These are phyloP conservation scores for Nesogale talazaci DNA, from an alignment of 2,113 vertebrate genomes.

Conservation along the genomic window DNA sequence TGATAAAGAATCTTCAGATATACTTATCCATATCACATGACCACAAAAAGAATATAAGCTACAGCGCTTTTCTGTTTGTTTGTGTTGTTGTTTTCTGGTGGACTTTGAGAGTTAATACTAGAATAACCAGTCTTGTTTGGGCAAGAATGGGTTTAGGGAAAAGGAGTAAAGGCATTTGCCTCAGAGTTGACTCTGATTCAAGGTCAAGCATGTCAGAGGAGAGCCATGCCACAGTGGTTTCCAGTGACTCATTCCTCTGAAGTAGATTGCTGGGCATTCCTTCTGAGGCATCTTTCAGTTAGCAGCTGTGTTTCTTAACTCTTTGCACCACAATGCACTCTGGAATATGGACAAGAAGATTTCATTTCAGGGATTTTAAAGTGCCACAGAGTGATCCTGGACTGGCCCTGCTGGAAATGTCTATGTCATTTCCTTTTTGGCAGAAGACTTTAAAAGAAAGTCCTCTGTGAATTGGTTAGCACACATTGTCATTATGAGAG, in stretches of 20 bases:
- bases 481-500: background rate
- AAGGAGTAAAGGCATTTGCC: background rate
- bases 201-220: background rate
- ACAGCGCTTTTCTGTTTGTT: background rate
- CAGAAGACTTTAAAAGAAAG: conserved; percentile 17
- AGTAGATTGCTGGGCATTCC: background rate
- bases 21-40: too few species aligned
- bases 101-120: background rate
- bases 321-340: background rate
- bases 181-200: background rate
- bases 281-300: background rate
- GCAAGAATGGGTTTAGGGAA: background rate
- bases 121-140: background rate
- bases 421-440: background rate
- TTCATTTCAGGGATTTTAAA: background rate
- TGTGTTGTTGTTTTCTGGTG: background rate
- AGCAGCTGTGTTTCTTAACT: background rate
- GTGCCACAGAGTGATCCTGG: background rate
- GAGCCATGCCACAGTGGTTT: background rate
- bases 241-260: background rate
- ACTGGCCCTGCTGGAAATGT: background rate
- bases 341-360: background rate
- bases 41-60: background rate
- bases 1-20: too few species aligned
- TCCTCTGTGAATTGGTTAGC: background rate